Conservation (phyloP, 2,888 invertebrate species). For the Catonia carolina region DNA sequence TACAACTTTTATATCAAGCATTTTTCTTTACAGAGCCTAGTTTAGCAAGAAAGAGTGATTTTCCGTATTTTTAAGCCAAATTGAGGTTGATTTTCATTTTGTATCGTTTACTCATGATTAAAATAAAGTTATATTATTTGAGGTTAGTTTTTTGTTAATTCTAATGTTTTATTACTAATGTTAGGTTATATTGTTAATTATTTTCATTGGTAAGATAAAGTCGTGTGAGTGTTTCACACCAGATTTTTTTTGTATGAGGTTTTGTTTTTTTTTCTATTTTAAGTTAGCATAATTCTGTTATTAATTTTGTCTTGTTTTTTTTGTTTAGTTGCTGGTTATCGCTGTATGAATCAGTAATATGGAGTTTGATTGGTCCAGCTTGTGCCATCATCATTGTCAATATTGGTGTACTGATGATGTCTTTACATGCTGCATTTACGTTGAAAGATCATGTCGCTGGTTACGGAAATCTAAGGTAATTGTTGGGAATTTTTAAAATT, state of each 20-base stretch:
- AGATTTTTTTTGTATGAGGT: background rate
- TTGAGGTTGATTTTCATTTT: too few relatives aligned
- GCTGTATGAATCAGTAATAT: constrained; percentile 86
- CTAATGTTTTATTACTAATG: too few relatives aligned
- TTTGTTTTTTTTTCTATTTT: constrained; percentile 26
- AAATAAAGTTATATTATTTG: too few relatives aligned
- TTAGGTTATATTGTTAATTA: too few relatives aligned
- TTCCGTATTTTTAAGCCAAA: too few relatives aligned
- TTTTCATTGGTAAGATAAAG: too few relatives aligned
- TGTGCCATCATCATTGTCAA: constrained; percentile 70
- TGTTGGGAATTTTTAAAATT: constrained; percentile 6
- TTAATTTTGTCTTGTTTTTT: constrained; percentile 11
- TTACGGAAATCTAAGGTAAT: constrained; percentile 61
- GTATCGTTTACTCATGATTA: too few relatives aligned
- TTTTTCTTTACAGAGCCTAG: too few relatives aligned
- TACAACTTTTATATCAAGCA: too few relatives aligned
- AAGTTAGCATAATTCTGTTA: background rate
- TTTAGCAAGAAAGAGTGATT: too few relatives aligned
- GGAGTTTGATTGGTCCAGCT: constrained; percentile 92
- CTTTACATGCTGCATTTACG: constrained; percentile 84
- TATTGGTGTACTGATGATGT: constrained; percentile 71
- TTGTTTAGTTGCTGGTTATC: constrained; percentile 87
- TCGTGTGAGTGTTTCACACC: too few relatives aligned
- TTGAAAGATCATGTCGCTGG: constrained; percentile 85
- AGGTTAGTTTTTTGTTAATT: too few relatives aligned